Evolutionary conservation across 1,140 invertebrate genomes (phyloP).

Genomic region (Orius laevigatus): DNA sequence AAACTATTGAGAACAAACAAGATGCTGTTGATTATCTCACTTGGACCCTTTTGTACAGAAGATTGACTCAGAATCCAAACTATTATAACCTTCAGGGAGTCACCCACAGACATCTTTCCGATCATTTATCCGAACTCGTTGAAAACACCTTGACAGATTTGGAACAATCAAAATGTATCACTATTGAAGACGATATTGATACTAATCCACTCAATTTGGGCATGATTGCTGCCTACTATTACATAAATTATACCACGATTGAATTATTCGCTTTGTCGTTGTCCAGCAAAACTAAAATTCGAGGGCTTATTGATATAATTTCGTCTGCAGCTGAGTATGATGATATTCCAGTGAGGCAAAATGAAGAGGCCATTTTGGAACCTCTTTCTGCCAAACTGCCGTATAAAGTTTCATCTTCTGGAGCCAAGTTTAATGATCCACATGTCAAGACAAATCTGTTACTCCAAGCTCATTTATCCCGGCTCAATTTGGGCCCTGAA

Average conservation of each 20-base stretch:
- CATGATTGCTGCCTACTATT: constrained; percentile 99
- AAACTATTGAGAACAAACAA: constrained; percentile 99
- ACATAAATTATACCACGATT: constrained; percentile 99
- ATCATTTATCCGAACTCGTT: constrained; percentile 95
- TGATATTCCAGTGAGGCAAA: constrained; percentile 81
- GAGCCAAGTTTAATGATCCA: constrained; percentile 80
- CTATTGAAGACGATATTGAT: constrained; percentile 96
- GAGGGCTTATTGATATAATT: constrained; percentile 94
- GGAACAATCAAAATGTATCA: constrained; percentile 96
- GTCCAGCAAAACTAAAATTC: constrained; percentile 93
- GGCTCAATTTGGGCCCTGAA: constrained; percentile 87
- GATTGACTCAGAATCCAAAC: constrained; percentile 98
- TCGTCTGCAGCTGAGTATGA: constrained; percentile 95
- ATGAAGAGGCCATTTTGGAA: constrained; percentile 80
- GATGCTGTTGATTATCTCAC: constrained; percentile 99
- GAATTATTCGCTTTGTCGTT: constrained; percentile 94
- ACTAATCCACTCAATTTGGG: constrained; percentile 90
- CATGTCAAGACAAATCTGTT: constrained; percentile 94
- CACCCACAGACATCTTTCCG: constrained; percentile 90
- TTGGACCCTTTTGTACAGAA: constrained; percentile 95
- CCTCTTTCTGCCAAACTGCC: constrained; percentile 60
- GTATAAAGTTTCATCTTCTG: constrained; percentile 47
- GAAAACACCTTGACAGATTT: constrained; percentile 90
- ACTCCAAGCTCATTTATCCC: constrained; percentile 87
- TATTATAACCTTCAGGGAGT: constrained; percentile 97